A percentile compares a stretch with the other conserved stretches of the same genome.
Evolutionary conservation across 2,888 invertebrate genomes (phyloP).

Genomic region (Protula sp.): DNA sequence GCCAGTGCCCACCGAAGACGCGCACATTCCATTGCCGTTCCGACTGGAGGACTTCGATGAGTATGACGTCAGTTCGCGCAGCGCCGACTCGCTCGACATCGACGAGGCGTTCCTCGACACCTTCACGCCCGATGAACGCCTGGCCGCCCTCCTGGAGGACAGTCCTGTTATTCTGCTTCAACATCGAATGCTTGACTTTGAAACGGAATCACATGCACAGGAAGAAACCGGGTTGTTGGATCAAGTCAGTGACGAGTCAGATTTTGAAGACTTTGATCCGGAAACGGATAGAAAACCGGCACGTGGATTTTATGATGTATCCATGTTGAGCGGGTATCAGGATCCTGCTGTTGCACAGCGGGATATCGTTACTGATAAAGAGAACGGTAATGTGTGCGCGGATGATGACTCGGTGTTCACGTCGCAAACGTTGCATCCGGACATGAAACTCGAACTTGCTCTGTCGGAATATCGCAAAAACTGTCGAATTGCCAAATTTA

Average conservation of each 20-base stretch:
- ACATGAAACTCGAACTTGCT: conserved; percentile 13
- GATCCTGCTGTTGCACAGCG: not conserved
- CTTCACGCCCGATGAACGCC: not conserved
- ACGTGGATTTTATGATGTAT: conserved; percentile 16
- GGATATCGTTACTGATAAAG: not conserved
- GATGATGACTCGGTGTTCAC: not conserved
- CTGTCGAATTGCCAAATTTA: conserved; percentile 32
- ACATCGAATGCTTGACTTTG: not conserved
- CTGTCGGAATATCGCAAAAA: conserved; percentile 14
- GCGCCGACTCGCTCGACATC: conserved; percentile 41
- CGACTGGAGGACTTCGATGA: conserved; percentile 22
- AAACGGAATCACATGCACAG: not conserved
- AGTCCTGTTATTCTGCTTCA: conserved; percentile 10
- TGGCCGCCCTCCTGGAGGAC: not conserved
- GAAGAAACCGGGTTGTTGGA: not conserved
- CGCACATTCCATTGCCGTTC: no score
- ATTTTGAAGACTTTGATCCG: conserved; percentile 5
- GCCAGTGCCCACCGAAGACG: not conserved
- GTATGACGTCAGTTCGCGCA: conserved; percentile 35
- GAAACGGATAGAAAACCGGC: conserved; percentile 2
- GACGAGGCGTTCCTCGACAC: not conserved
- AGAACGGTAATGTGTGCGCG: not conserved
- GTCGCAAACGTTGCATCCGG: conserved; percentile 15
- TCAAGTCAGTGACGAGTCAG: not conserved
- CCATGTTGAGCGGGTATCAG: conserved; percentile 13